Evolutionary conservation across 2,888 invertebrate genomes (phyloP).

Genomic region (Phasia obesa): DNA sequence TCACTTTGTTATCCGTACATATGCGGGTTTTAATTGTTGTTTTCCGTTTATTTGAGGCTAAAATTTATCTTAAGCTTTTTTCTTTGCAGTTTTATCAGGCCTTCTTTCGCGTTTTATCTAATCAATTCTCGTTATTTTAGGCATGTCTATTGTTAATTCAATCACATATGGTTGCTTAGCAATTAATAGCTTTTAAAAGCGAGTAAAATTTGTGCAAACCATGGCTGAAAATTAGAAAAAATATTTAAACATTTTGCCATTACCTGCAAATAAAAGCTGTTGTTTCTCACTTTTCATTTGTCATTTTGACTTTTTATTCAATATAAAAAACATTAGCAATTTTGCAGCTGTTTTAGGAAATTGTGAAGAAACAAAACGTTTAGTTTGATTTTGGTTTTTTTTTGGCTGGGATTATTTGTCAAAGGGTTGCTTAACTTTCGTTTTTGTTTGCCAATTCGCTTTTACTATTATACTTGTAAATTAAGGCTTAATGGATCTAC

Average conservation of each 20-base stretch:
- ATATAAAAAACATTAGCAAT: conserved; percentile 33
- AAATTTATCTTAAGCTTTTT: conserved; percentile 50
- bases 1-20: conserved; percentile 43
- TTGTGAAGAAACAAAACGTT: neutral
- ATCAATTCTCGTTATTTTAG: neutral
- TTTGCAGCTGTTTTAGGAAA: conserved; percentile 59
- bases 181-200: conserved; percentile 52
- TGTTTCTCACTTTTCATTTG: conserved; percentile 31
- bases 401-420: conserved; percentile 11
- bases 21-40: conserved; percentile 34
- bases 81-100: neutral
- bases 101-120: neutral
- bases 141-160: conserved; percentile 48
- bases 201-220: conserved; percentile 2
- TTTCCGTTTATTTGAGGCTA: conserved; percentile 16
- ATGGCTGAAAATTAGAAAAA: no score
- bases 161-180: conserved; percentile 35
- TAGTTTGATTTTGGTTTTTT: conserved; percentile 62
- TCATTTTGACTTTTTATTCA: conserved; percentile 40
- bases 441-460: neutral
- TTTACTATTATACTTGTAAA: neutral
- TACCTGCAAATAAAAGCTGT: conserved; percentile 17
- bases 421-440: conserved; percentile 9
- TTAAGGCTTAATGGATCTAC: no score
- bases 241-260: no score